A percentile compares a stretch with the other conserved stretches of the same genome.
Evolutionary conservation across 2,113 vertebrate genomes (phyloP).

Genomic region (Urocitellus parryii): DNA sequence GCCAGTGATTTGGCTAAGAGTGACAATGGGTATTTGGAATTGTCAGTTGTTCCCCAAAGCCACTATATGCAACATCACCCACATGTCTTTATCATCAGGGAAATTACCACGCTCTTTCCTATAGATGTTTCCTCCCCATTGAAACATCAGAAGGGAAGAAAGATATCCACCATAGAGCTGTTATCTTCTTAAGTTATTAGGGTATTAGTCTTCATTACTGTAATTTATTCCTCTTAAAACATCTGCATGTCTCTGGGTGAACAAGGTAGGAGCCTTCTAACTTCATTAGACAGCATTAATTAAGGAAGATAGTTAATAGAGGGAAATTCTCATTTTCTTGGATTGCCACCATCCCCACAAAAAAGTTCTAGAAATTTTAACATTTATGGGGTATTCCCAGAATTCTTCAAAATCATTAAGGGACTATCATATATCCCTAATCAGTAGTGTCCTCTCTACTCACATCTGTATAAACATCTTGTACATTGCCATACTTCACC

Average conservation of each 20-base stretch:
- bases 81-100: background rate
- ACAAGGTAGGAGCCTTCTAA: background rate
- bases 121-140: background rate
- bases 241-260: background rate
- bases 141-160: background rate
- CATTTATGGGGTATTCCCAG: background rate
- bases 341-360: background rate
- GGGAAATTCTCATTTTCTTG: background rate
- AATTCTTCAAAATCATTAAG: background rate
- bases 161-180: background rate
- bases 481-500: background rate
- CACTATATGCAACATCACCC: background rate
- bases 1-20: background rate
- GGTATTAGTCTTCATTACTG: background rate
- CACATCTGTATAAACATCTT: background rate
- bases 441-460: background rate
- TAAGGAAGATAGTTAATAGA: background rate
- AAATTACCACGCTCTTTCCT: background rate
- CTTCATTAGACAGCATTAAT: background rate
- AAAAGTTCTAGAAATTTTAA: background rate
- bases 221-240: background rate
- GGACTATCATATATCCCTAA: background rate
- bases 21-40: background rate
- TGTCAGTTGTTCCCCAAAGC: background rate
- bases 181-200: conserved; percentile 10